Conservation (phyloP, 2,113 vertebrate species). For the Oriolus oriolus region DNA sequence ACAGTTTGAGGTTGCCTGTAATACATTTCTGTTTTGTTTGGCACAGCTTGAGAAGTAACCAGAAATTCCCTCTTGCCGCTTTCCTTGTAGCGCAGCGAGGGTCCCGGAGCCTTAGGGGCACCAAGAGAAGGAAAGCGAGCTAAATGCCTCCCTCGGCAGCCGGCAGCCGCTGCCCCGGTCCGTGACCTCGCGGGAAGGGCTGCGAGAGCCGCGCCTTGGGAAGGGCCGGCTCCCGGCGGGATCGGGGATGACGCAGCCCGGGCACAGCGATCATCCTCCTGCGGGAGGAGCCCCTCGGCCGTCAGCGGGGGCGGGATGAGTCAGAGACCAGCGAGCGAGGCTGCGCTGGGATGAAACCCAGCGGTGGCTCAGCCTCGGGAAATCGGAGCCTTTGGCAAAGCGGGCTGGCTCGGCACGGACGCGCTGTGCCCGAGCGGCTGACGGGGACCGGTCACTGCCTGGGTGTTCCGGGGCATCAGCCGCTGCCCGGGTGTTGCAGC, state of each 20-base stretch:
- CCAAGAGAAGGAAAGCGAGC: background rate
- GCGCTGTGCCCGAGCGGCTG: background rate
- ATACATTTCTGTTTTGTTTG: background rate
- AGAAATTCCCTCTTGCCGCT: background rate
- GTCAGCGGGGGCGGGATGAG: background rate
- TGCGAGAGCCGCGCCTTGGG: background rate
- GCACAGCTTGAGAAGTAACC: conserved; percentile 27
- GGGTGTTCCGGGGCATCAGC: background rate
- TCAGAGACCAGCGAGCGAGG: background rate
- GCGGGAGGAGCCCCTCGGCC: background rate
- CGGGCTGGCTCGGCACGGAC: background rate
- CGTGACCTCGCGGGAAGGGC: background rate
- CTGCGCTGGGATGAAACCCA: background rate
- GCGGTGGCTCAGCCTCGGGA: background rate
- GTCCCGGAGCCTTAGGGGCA: background rate
- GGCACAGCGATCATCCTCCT: background rate
- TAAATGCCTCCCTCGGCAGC: background rate
- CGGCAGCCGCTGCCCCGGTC: background rate
- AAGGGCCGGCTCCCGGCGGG: background rate
- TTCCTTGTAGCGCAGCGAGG: background rate
- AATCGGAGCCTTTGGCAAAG: background rate
- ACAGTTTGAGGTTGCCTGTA: background rate
- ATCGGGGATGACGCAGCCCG: background rate
- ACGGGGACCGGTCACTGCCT: background rate
- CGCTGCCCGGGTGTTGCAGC: background rate